phyloP scores from a whole-genome alignment of 1,140 invertebrate species.

The Ceratitis capitata region DNA sequence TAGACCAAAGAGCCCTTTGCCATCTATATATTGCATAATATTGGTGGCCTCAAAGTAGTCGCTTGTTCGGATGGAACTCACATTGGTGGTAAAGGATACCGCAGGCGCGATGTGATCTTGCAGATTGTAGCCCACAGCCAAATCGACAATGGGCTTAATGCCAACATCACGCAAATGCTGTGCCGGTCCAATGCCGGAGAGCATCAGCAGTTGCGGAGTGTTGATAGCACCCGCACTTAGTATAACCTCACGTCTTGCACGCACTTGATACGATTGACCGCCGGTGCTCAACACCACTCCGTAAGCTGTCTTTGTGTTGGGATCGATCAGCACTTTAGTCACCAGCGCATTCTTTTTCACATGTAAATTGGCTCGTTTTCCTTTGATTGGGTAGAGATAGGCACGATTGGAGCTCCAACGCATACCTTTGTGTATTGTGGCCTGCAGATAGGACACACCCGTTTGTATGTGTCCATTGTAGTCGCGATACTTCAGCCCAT shows the following conservation, averaged over 20 bases:
- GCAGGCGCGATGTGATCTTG: conserved; percentile 82
- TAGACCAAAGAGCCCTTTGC: conserved; percentile 75
- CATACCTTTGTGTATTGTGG: conserved; percentile 74
- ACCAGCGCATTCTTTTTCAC: conserved; percentile 74
- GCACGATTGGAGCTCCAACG: conserved; percentile 79
- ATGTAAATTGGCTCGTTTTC: conserved; percentile 72
- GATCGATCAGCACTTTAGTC: conserved; percentile 79
- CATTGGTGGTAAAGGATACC: conserved; percentile 73
- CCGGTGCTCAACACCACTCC: conserved; percentile 73
- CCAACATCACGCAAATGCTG: conserved; percentile 72
- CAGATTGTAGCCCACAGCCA: conserved; percentile 81
- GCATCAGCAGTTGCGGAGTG: conserved; percentile 81
- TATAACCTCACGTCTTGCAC: conserved; percentile 79
- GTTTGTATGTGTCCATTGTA: conserved; percentile 75
- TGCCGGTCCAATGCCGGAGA: conserved; percentile 81
- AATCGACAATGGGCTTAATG: conserved; percentile 75
- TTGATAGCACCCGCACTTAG: conserved; percentile 79
- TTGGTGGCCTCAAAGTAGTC: conserved; percentile 47
- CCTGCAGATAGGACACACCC: conserved; percentile 73
- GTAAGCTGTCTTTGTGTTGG: conserved; percentile 69
- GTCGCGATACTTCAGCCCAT: conserved; percentile 74
- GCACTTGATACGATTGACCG: conserved; percentile 69
- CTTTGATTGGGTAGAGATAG: conserved; percentile 74
- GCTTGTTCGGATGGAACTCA: conserved; percentile 53
- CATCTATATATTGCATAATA: conserved; percentile 52